Percentiles rank a stretch among this genome's conserved stretches.
phyloP scores from a whole-genome alignment of 2,888 invertebrate genomes.

The Shargacucullia verbasci region DNA sequence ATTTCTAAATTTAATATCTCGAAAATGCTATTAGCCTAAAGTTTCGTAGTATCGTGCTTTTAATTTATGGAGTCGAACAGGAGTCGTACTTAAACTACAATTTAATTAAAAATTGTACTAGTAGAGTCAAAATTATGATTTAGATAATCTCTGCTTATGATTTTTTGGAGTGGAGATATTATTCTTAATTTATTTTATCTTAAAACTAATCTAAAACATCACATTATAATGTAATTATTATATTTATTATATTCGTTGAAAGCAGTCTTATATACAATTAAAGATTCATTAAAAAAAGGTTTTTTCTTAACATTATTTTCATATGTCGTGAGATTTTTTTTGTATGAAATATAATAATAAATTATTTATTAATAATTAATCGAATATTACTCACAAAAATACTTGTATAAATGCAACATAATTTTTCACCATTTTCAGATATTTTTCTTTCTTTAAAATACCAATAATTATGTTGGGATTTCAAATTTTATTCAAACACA shows the following conservation, averaged over 20 bases:
- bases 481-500: not conserved
- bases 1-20: too few relatives aligned
- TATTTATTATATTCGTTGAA: conserved; percentile 53
- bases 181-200: not conserved
- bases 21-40: not conserved
- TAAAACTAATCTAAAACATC: conserved; percentile 24
- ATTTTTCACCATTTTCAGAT: too few relatives aligned
- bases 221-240: conserved; percentile 22
- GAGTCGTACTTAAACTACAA: conserved; percentile 48
- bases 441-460: conserved; percentile 1
- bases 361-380: too few relatives aligned
- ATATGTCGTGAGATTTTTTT: not conserved
- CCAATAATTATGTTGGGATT: too few relatives aligned
- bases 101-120: conserved; percentile 52
- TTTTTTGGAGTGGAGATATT: conserved; percentile 23
- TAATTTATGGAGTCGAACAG: not conserved
- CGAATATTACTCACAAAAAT: too few relatives aligned
- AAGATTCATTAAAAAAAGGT: conserved; percentile 6
- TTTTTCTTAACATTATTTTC: not conserved
- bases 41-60: conserved; percentile 11
- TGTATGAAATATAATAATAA: too few relatives aligned
- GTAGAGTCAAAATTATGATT: conserved; percentile 18
- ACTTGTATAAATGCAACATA: too few relatives aligned
- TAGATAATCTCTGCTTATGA: conserved; percentile 2
- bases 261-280: conserved; percentile 62